Base-by-base conservation (phyloP, 2,888 invertebrate genomes). In the Rhagium mordax region DNA sequence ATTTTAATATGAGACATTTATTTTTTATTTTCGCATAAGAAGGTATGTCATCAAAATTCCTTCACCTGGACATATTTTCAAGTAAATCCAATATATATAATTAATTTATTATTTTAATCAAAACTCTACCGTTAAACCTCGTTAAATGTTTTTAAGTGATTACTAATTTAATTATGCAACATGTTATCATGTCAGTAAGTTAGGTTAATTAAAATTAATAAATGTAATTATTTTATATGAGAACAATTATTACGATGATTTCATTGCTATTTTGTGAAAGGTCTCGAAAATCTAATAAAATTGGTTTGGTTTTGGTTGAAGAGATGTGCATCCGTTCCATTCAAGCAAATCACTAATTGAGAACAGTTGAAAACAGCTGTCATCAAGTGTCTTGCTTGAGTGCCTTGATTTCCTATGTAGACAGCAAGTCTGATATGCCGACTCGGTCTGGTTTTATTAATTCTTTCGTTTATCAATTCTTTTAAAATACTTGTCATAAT, bases 261-360 rank as follows among this genome's bases (percentile, higher is more conserved):
- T 41, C n/a, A 49, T 49, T 29, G 27, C 64, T 21, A 24, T 49
- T 64, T 64, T 27, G 64, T 24, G 49, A 64, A 64, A 64, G 48
- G 21, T 49, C 15, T 21, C 62, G 48, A 49, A 64, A 64, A 64
- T 64, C 51, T 47, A 64, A 64, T 49, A 27, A 41, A 64, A 49
- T 49, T 41, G 33, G 49, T 74, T 74, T 66, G 67, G 74, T 71
- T 68, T 71, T 74, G 74, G 74, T 72, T 72, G 75, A 72, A 62
- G 60, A 71, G 53, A 53, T 60, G 74, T 68, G 67, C 72, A 70
- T 75, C 72, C 75, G 75, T 72, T 74, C 57, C 70, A 74, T 72
- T 65, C 62, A 72, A 70, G 59, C 71, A 71, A 65, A 72, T 69
- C 74, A 20, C 59, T 60, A 64, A 51, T 64, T 49, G 49, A 24